Conservation (phyloP, 2,797 vertebrate genomes). For the Hozukius guyotensis region DNA sequence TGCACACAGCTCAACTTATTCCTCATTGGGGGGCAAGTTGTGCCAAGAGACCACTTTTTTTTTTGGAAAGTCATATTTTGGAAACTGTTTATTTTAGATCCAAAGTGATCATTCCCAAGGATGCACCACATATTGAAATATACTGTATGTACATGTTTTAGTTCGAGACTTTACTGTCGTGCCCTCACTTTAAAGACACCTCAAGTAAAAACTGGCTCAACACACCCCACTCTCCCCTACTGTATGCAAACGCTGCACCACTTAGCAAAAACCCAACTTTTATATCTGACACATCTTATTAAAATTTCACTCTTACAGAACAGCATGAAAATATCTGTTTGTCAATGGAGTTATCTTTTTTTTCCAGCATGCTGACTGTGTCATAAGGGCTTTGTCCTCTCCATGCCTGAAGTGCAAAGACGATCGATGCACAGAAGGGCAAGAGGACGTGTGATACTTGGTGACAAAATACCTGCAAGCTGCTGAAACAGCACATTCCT, state of each 20-base stretch:
- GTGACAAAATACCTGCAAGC: constrained; percentile 75
- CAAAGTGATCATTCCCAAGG: no score
- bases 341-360: neutral
- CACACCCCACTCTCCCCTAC: no score
- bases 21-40: no score
- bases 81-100: no score
- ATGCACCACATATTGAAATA: no score
- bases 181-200: no score
- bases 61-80: no score
- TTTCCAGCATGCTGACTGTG: constrained; percentile 32
- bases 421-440: constrained; percentile 74
- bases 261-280: neutral
- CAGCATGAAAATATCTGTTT: neutral
- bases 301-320: neutral
- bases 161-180: no score
- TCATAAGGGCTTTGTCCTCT: constrained; percentile 52
- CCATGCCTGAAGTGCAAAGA: constrained; percentile 47
- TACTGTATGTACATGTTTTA: no score
- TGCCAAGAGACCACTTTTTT: no score
- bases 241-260: constrained; percentile 26
- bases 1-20: no score
- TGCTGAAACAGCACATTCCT: constrained; percentile 78
- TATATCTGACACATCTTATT: neutral
- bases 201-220: no score
- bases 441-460: constrained; percentile 66